A percentile compares a stretch with the other conserved stretches of the same genome.
These are phyloP conservation scores for Venustoraphidia nigricollis DNA, from an alignment of 2,888 invertebrate genomes.

Conservation along the genomic window DNA sequence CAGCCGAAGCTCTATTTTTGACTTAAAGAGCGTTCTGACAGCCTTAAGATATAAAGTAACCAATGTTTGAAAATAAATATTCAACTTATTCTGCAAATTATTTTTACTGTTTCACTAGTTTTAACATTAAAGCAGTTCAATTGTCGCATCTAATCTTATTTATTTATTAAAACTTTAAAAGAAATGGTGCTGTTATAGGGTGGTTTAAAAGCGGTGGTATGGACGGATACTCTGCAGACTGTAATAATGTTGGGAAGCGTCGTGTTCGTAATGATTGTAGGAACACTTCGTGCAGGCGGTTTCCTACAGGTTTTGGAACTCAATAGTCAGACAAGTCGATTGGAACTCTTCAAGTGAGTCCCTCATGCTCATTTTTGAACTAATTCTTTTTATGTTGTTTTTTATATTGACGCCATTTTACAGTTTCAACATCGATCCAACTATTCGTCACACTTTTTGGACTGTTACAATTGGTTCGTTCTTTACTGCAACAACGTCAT, in stretches of 20 bases:
- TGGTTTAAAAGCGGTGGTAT: constrained; percentile 52
- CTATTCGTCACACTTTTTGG: constrained; percentile 58
- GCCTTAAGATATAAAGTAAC: no score
- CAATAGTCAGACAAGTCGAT: constrained; percentile 40
- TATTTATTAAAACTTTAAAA: not conserved
- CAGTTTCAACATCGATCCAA: constrained; percentile 50
- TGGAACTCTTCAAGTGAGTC: constrained; percentile 43
- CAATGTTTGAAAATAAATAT: no score
- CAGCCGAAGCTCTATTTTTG: no score
- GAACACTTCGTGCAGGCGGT: constrained; percentile 46
- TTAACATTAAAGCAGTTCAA: no score
- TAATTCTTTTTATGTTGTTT: no score
- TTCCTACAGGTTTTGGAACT: constrained; percentile 37
- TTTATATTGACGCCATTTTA: not conserved
- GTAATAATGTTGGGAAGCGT: constrained; percentile 53
- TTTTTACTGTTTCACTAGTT: no score
- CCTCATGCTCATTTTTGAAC: no score
- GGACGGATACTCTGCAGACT: constrained; percentile 58
- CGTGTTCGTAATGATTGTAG: constrained; percentile 46
- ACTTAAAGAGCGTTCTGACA: no score
- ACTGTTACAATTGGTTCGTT: constrained; percentile 55
- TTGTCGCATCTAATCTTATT: no score
- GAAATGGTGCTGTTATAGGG: constrained; percentile 29
- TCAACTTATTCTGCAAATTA: no score
- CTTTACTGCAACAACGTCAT: constrained; percentile 55